Evolutionary conservation across 2,797 vertebrate species (phyloP).

Genomic region (Ctenopoma kingsleyae): DNA sequence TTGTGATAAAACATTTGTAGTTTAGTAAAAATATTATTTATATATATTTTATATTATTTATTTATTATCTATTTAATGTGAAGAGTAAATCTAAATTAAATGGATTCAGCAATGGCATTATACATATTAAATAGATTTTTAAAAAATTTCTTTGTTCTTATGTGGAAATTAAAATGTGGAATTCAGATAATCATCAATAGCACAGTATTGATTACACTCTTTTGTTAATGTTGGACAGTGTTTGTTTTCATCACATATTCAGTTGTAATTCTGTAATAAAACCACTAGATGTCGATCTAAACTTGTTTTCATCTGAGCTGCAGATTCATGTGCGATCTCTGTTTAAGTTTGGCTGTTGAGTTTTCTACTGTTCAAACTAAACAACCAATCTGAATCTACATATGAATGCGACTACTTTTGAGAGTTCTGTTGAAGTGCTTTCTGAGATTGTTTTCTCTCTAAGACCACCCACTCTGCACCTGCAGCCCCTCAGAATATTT

Average conservation of each 20-base stretch:
- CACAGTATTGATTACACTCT: not conserved
- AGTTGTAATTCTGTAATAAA: not conserved
- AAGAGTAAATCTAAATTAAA: too few relatives aligned
- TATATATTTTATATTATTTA: too few relatives aligned
- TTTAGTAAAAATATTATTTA: too few relatives aligned
- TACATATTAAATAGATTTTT: too few relatives aligned
- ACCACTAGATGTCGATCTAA: constrained; percentile 57
- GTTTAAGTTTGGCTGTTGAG: not conserved
- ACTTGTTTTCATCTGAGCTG: not conserved
- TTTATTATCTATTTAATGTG: too few relatives aligned
- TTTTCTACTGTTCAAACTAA: not conserved
- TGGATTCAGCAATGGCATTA: too few relatives aligned
- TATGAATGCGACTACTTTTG: not conserved
- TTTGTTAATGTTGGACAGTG: not conserved
- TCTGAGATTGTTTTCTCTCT: constrained; percentile 15
- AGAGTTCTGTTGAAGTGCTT: constrained; percentile 4
- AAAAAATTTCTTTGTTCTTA: too few relatives aligned
- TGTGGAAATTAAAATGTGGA: too few relatives aligned
- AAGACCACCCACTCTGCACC: constrained; percentile 54
- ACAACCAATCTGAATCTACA: constrained; percentile 2
- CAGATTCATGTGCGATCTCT: not conserved
- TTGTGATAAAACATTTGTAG: too few relatives aligned
- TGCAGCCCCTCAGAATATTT: constrained; percentile 47
- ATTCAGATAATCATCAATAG: not conserved
- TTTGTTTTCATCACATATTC: not conserved